These are phyloP conservation scores for Andrena cerasifolii DNA, from an alignment of 1,140 invertebrate species.

Conservation along the genomic window DNA sequence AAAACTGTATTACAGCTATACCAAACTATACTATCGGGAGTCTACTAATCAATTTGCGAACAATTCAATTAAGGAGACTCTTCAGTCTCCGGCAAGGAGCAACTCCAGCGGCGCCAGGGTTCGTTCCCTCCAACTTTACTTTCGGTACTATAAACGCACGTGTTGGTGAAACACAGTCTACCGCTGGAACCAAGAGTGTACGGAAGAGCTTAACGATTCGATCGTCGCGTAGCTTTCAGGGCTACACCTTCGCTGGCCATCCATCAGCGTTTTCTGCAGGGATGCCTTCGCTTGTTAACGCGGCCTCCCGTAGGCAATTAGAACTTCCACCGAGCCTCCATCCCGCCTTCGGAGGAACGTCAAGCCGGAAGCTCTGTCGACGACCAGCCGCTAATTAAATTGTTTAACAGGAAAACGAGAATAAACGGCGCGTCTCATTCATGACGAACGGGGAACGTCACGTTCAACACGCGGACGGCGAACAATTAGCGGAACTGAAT, in stretches of 20 bases:
- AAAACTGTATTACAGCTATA: constrained; percentile 32
- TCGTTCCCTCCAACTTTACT: constrained; percentile 13
- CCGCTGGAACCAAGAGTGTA: background rate
- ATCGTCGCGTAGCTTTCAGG: background rate
- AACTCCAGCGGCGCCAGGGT: constrained; percentile 14
- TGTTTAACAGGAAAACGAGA: constrained; percentile 45
- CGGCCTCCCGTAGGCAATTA: constrained; percentile 33
- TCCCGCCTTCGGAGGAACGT: background rate
- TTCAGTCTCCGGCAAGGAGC: background rate
- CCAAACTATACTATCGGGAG: constrained; percentile 15
- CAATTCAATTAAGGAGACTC: constrained; percentile 31
- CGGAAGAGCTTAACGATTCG: background rate
- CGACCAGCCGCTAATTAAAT: constrained; percentile 57
- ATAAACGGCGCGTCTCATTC: constrained; percentile 25
- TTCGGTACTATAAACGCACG: background rate
- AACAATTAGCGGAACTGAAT: constrained; percentile 11
- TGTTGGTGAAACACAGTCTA: no score
- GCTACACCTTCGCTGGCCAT: background rate
- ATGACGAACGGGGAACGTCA: background rate
- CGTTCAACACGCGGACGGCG: background rate
- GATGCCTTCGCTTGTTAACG: constrained; percentile 21
- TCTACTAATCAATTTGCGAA: constrained; percentile 39
- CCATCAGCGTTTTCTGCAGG: constrained; percentile 8
- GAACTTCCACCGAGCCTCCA: constrained; percentile 26
- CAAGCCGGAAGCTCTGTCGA: constrained; percentile 34